phyloP scores from a whole-genome alignment of 2,113 vertebrate genomes.

The Tylochromis polylepis region DNA sequence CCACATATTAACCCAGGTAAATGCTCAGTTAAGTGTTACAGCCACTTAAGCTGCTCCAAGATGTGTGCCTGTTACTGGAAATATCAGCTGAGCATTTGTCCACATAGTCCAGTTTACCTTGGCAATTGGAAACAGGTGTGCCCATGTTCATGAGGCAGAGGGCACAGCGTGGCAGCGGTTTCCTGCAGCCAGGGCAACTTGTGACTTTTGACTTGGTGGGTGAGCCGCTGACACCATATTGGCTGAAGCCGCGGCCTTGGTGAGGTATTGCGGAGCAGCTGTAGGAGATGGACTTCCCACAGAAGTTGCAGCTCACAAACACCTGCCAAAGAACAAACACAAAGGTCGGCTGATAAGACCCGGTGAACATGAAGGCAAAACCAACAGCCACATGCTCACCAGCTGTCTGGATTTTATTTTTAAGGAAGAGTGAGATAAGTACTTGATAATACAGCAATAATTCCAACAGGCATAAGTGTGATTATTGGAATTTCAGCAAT shows the following conservation, averaged over 20 bases:
- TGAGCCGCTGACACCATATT: constrained; percentile 95
- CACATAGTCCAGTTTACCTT: constrained; percentile 70
- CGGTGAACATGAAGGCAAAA: not conserved
- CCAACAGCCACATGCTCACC: not conserved
- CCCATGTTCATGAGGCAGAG: constrained; percentile 99
- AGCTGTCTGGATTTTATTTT: constrained; percentile 38
- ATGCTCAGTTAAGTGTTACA: not conserved
- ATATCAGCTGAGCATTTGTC: not conserved
- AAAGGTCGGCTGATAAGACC: constrained; percentile 30
- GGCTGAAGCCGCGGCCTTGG: constrained; percentile 95
- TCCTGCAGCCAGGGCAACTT: constrained; percentile 96
- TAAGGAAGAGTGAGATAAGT: constrained; percentile 2
- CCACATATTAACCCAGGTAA: not conserved
- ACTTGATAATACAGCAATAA: constrained; percentile 30
- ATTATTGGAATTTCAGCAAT: constrained; percentile 6
- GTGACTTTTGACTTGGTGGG: constrained; percentile 98
- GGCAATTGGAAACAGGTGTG: constrained; percentile 92
- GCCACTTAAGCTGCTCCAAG: not conserved
- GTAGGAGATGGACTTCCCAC: constrained; percentile 98
- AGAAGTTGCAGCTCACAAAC: constrained; percentile 99
- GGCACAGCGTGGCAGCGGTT: constrained; percentile 94
- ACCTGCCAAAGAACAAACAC: constrained; percentile 75
- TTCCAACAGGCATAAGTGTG: not conserved
- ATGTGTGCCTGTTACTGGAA: not conserved
- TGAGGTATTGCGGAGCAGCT: constrained; percentile 93